Evolutionary conservation across 2,888 invertebrate species (phyloP), one percentile per base, ranked within the genome.

Genomic region (Calameuta pallipes): DNA sequence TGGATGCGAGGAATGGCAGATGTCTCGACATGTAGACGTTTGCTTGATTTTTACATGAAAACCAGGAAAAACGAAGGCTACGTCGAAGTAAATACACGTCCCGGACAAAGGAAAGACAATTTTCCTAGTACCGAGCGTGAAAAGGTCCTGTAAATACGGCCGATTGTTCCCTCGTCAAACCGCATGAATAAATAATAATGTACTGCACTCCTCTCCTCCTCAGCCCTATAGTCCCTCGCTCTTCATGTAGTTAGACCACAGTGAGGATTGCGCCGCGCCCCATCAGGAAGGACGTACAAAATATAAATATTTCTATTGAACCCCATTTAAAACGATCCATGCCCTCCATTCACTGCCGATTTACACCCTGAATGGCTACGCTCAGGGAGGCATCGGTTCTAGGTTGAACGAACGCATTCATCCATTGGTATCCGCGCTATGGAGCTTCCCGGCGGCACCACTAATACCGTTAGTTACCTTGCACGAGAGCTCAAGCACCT

Each of bases 181-280:
- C 85, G 86, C 89, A 89, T 89, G 90, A 90, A 90, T 90, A 87
- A 89, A 87, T 89, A 90, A 90, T 88, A 89, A 88, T 84, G 81
- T 78, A 31, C 36, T 36, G 80, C 36, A 77, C 69, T 75, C 68
- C 15, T 70, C 70, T 30, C 68, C 79, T 73, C 30, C 78, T 78
- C 75, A 78, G 76, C 37, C 30, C 56, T 3, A 6, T 3, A 6
- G 15, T 2, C 41, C 41, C 41, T 3, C 41, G 3, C 76, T 79
- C 75, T 73, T 75, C 74, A 41, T 34, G 71, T 33, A 56, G 69
- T 35, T 56, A 71, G 41, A 71, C 35, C 31, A 71, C 36, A 69
- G 30, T 34, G 70, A 36, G 41, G n/a, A 77, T 69, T 23, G 69
- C 69, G 71, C 74, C 15, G 70, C 73, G 76, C 69, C 76, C 41